Base-by-base conservation (phyloP, 2,113 vertebrate genomes). In the Mastomys coucha region DNA sequence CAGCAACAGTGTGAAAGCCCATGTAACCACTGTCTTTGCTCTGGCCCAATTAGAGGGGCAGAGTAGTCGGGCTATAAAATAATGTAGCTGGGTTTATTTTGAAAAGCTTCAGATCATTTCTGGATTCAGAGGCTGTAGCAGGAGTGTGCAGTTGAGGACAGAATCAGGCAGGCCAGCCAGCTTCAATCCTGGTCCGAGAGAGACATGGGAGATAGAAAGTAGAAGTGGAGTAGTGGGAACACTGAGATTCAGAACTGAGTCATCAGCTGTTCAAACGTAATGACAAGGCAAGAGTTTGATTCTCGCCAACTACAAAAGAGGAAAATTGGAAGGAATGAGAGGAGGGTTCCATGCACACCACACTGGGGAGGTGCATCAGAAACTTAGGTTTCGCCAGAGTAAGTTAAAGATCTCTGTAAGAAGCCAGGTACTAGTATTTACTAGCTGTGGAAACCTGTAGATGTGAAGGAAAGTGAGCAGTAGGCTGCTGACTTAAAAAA, bases 81-180 rank as follows among this genome's bases (percentile, higher is more conserved):
- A 36, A 42, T 2, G 20, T 42, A 22, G 63, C 2, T 0, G 8
- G 26, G 76, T 6, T 33, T 65, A 9, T 2, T 1, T 8, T 33
- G 31, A 51, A 81, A 73, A 73, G 26, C 4, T 85, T n/a, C 14
- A 0, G 13, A 16, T 4, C 33, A 45, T 60, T 77, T 70, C 88
- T 70, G 31, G 22, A 39, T 49, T 82, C 39, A 75, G 33, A 49
- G 33, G 51, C 69, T 39, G 31, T 12, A 19, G 67, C 45, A 2
- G 10, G 51, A 39, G 8, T 24, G 24, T 63, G 26, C 33, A 56
- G 67, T 0, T 53, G 76, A 76, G 36, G 26, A n/a, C 2, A 4
- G 51, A 58, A n/a, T 12, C 17, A 24, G 42, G 53, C 20, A 69
- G 26, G 28, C 10, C 81, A 88, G 56, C 45, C 0, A 31, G 31